Conservation (phyloP, 2,797 vertebrate species). For the Alca torda region DNA sequence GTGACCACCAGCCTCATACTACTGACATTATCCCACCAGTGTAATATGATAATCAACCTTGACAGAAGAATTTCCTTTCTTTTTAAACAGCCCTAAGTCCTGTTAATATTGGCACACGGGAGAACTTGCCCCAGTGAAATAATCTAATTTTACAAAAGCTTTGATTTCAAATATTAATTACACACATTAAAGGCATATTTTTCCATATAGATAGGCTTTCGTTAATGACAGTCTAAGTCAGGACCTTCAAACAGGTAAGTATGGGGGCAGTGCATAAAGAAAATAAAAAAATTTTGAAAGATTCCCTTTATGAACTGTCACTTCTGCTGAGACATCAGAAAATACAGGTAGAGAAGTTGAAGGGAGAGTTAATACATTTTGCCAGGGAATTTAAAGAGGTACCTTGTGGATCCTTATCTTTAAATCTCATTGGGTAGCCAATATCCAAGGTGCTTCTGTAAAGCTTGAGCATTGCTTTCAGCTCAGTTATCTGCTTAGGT, state of each 20-base stretch:
- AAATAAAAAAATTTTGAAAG: background rate
- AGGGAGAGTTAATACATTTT: background rate
- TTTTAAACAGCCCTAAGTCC: background rate
- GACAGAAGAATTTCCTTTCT: background rate
- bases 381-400: background rate
- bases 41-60: background rate
- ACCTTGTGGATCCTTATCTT: background rate
- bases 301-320: background rate
- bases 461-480: background rate
- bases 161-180: background rate
- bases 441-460: background rate
- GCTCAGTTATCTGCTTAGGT: background rate
- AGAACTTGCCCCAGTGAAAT: background rate
- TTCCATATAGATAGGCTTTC: background rate
- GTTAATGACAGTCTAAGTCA: background rate
- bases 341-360: background rate
- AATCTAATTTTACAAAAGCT: background rate
- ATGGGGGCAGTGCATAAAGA: accelerated
- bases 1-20: background rate
- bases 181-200: background rate
- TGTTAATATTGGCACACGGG: background rate
- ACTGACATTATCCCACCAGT: background rate
- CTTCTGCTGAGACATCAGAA: background rate
- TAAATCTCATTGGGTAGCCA: background rate
- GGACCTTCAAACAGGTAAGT: background rate